Conservation (phyloP, 1,140 invertebrate species). For the Apocrypta bakeri region DNA sequence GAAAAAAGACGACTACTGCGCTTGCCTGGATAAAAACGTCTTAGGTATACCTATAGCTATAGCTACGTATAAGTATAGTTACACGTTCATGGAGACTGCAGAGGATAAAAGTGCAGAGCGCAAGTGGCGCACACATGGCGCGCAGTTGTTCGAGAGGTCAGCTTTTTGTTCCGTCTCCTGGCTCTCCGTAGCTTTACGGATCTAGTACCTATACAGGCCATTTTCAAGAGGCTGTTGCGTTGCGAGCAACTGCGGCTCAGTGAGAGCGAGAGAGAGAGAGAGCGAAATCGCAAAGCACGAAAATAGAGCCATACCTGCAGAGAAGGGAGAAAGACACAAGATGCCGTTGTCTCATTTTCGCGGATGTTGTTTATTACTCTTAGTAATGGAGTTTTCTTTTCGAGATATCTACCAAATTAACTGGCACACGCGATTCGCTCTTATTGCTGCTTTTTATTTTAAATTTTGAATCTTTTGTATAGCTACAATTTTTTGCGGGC, state of each 20-base stretch:
- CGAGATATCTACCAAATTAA: too few species aligned
- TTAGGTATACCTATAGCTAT: neutral
- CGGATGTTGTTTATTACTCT: too few species aligned
- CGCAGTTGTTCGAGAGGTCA: conserved; percentile 74
- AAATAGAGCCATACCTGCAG: neutral
- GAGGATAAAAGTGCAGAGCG: conserved; percentile 51
- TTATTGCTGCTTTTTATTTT: too few species aligned
- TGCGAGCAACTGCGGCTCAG: too few species aligned
- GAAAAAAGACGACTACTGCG: too few species aligned
- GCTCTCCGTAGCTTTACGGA: conserved; percentile 65
- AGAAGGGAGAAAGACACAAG: too few species aligned
- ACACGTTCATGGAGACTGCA: conserved; percentile 47
- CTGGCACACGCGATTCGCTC: too few species aligned
- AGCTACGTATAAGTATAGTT: conserved; percentile 23
- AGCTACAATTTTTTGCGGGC: too few species aligned
- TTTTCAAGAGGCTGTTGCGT: neutral
- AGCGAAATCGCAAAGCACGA: too few species aligned
- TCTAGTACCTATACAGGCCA: conserved; percentile 29
- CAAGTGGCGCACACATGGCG: conserved; percentile 74
- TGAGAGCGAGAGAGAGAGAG: neutral
- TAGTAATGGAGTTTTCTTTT: too few species aligned
- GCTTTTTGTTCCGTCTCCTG: conserved; percentile 68
- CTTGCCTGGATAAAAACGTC: neutral
- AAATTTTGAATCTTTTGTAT: too few species aligned
- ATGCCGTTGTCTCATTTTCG: too few species aligned